These are phyloP conservation scores for Neoascia interrupta DNA, from an alignment of 2,888 invertebrate genomes.

Conservation along the genomic window DNA sequence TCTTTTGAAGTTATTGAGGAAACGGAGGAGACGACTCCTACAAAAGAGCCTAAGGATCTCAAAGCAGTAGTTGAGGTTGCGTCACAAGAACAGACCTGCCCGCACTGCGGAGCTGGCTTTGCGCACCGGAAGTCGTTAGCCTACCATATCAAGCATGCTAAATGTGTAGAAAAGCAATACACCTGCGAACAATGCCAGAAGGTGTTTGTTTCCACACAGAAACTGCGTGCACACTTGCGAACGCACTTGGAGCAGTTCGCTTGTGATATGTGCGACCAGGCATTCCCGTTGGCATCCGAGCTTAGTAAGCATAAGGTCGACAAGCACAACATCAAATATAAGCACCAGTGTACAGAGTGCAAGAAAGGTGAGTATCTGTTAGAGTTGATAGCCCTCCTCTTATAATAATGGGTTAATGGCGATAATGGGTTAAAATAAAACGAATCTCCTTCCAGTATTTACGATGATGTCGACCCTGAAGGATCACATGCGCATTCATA, in stretches of 20 bases:
- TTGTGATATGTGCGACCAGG: constrained; percentile 78
- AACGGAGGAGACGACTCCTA: background rate
- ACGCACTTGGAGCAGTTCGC: constrained; percentile 72
- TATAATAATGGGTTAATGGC: too few relatives aligned
- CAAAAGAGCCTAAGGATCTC: background rate
- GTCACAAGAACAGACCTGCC: constrained; percentile 73
- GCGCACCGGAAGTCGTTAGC: constrained; percentile 76
- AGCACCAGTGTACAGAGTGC: constrained; percentile 80
- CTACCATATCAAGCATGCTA: constrained; percentile 78
- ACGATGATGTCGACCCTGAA: constrained; percentile 82
- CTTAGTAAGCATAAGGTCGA: constrained; percentile 80
- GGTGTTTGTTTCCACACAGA: constrained; percentile 82
- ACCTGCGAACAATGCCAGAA: constrained; percentile 79
- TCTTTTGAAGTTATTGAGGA: constrained; percentile 75
- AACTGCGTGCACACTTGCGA: constrained; percentile 81
- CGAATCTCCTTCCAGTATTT: constrained; percentile 75
- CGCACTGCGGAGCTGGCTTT: constrained; percentile 77
- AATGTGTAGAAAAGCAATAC: constrained; percentile 80
- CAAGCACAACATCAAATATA: constrained; percentile 80
- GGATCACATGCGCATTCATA: constrained; percentile 82
- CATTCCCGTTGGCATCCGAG: constrained; percentile 79
- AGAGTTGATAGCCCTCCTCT: too few relatives aligned
- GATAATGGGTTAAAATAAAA: too few relatives aligned
- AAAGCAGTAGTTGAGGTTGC: background rate
- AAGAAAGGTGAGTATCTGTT: constrained; percentile 74